A percentile compares a stretch with the other conserved stretches of the same genome.
Conservation (phyloP, 1,140 invertebrate genomes). For the Ectropis grisescens region DNA sequence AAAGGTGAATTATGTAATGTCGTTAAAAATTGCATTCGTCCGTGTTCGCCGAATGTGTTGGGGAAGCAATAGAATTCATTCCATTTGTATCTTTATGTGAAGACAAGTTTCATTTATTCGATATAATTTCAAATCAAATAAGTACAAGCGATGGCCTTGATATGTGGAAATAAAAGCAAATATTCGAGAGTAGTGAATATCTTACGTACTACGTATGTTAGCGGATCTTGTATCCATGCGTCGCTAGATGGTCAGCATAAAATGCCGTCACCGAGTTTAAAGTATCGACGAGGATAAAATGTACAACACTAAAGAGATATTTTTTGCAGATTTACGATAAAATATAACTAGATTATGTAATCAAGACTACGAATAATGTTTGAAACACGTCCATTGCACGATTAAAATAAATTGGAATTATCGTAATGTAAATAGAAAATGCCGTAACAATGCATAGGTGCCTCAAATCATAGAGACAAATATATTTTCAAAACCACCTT, state of each 20-base stretch:
- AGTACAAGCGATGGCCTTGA: conserved; percentile 62
- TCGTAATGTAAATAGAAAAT: conserved; percentile 34
- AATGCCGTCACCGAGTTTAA: conserved; percentile 46
- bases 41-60: too few species aligned
- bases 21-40: too few species aligned
- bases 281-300: conserved; percentile 34
- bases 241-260: conserved; percentile 42
- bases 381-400: conserved; percentile 48
- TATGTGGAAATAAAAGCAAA: conserved; percentile 22
- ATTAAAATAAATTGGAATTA: conserved; percentile 35
- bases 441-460: conserved; percentile 41
- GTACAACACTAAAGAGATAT: conserved; percentile 57
- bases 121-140: conserved; percentile 31
- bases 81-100: conserved; percentile 32
- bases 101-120: conserved; percentile 17
- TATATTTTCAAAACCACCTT: conserved; percentile 53
- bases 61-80: conserved; percentile 50
- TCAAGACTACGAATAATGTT: conserved; percentile 29
- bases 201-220: conserved; percentile 24
- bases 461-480: conserved; percentile 44
- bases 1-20: too few species aligned
- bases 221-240: conserved; percentile 28
- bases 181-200: conserved; percentile 23
- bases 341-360: conserved; percentile 32
- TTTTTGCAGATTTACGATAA: conserved; percentile 63